Percentiles rank a stretch among this genome's conserved stretches.
Evolutionary conservation across 1,140 invertebrate genomes (phyloP).

Genomic region (Apis mellifera): DNA sequence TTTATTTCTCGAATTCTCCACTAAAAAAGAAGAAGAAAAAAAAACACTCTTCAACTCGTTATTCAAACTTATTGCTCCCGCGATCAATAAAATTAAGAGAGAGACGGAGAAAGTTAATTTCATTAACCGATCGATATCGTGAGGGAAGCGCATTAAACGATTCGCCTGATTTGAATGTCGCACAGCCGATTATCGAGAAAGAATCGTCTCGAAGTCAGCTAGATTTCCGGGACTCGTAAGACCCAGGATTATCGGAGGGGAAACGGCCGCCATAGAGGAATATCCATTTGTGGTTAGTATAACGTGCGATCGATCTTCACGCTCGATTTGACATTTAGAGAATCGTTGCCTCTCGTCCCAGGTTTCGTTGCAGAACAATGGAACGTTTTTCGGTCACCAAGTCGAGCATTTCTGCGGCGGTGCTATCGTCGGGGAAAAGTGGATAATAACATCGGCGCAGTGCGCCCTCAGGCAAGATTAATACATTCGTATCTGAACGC

Average conservation of each 20-base stretch:
- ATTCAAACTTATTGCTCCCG: too few relatives aligned
- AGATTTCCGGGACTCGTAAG: not conserved
- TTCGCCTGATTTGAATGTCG: constrained; percentile 40
- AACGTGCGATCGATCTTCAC: constrained; percentile 53
- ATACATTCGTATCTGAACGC: constrained; percentile 24
- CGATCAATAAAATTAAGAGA: not conserved
- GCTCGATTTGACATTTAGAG: constrained; percentile 52
- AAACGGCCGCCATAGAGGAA: constrained; percentile 77
- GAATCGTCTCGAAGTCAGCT: constrained; percentile 21
- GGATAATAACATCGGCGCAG: constrained; percentile 80
- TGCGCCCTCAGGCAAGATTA: constrained; percentile 55
- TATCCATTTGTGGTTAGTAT: constrained; percentile 83
- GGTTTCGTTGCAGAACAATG: constrained; percentile 71
- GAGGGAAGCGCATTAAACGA: not conserved
- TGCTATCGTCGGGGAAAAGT: constrained; percentile 76
- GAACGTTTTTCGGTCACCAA: constrained; percentile 71
- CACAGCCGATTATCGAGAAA: constrained; percentile 49
- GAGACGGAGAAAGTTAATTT: not conserved
- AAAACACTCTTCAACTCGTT: too few relatives aligned
- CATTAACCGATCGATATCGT: not conserved
- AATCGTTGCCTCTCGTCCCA: constrained; percentile 44
- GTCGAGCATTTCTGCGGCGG: constrained; percentile 81
- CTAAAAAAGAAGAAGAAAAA: too few relatives aligned
- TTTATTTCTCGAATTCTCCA: too few relatives aligned
- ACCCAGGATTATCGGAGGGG: constrained; percentile 82